These are phyloP conservation scores for Corella eumyota DNA, from an alignment of 23 tunicate genomes.

Conservation along the genomic window DNA sequence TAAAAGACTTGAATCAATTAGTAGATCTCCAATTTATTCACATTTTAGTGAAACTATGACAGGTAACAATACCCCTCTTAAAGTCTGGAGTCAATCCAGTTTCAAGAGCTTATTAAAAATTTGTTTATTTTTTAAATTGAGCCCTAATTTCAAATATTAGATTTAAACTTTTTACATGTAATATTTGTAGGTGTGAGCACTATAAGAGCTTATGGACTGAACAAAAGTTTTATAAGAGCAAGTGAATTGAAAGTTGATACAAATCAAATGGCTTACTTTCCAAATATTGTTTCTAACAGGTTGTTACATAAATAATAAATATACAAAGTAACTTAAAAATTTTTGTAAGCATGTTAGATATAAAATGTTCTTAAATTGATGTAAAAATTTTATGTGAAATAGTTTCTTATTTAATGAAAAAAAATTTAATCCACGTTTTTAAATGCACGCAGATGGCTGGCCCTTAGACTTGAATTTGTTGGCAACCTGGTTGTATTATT, in stretches of 20 bases:
- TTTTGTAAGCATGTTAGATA: not conserved
- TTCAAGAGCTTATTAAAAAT: too few relatives aligned
- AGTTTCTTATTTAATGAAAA: too few relatives aligned
- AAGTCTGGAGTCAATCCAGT: too few relatives aligned
- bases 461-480: conserved; percentile 72
- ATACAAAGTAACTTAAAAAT: too few relatives aligned
- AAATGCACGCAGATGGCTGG: conserved; percentile 99
- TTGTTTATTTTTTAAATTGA: too few relatives aligned
- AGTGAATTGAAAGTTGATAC: conserved; percentile 72
- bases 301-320: not conserved
- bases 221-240: conserved; percentile 49
- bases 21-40: conserved; percentile 70
- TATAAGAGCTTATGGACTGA: conserved; percentile 68
- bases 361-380: not conserved
- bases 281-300: conserved; percentile 94
- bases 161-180: too few relatives aligned
- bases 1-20: conserved; percentile 60
- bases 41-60: conserved; percentile 64
- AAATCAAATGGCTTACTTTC: conserved; percentile 91
- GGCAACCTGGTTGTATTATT: conserved; percentile 78
- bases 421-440: too few relatives aligned
- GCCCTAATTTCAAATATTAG: too few relatives aligned
- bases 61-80: too few relatives aligned
- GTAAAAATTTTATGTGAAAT: not conserved
- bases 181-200: conserved; percentile 77